Conservation (phyloP, 2,113 vertebrate genomes). For the Dolichallabes microphthalmus region DNA sequence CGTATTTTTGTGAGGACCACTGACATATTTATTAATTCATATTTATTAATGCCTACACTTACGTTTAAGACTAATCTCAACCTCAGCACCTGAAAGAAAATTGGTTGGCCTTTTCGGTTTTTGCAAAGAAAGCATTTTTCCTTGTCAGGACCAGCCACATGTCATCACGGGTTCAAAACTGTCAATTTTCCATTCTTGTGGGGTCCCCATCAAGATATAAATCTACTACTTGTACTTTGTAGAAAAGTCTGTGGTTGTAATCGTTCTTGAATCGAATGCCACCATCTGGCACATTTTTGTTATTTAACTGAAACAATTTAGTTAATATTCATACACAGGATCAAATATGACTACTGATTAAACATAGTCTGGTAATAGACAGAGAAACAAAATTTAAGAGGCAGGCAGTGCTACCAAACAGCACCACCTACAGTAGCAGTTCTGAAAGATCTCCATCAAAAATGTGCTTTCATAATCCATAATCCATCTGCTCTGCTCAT, state of each 20-base stretch:
- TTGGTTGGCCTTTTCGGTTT: background rate
- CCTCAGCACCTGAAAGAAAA: background rate
- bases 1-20: constrained; percentile 1
- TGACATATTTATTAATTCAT: background rate
- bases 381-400: background rate
- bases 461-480: constrained; percentile 5
- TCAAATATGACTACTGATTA: background rate
- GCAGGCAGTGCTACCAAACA: constrained; percentile 61
- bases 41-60: background rate
- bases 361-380: background rate
- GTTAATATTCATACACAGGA: background rate
- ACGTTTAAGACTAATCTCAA: background rate
- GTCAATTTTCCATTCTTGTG: background rate
- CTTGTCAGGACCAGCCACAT: background rate
- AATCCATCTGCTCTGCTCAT: background rate
- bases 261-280: background rate
- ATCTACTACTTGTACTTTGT: background rate
- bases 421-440: constrained; percentile 81
- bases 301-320: background rate
- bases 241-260: background rate
- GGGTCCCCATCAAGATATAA: background rate
- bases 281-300: background rate
- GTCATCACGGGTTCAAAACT: background rate
- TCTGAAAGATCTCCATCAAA: constrained; percentile 27
- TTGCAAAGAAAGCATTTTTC: background rate